Percentiles rank a stretch among this genome's conserved stretches.
phyloP scores from a whole-genome alignment of 2,888 invertebrate species.

The Ophion costatus region DNA sequence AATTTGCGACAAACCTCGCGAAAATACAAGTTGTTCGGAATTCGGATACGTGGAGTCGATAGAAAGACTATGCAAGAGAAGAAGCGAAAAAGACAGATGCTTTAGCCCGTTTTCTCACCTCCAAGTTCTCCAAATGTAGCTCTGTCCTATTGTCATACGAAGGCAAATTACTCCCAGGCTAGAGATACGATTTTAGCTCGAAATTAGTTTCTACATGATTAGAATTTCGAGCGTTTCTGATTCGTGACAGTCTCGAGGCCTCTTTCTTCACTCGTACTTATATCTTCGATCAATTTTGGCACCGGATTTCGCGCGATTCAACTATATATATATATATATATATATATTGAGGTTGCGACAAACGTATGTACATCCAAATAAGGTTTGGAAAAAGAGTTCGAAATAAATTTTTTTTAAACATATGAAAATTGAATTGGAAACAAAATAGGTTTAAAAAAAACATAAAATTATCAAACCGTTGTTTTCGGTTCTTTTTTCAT shows the following conservation, averaged over 20 bases:
- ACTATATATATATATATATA: too few species aligned
- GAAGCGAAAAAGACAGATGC: slow-evolving; percentile 36
- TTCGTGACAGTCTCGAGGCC: slow-evolving; percentile 31
- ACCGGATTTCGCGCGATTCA: background rate
- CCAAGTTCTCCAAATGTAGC: slow-evolving; percentile 59
- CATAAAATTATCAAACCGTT: too few species aligned
- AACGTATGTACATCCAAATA: too few species aligned
- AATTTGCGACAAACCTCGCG: too few species aligned
- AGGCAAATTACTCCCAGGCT: slow-evolving; percentile 8
- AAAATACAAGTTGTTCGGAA: too few species aligned
- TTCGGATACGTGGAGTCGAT: background rate
- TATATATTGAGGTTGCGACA: too few species aligned
- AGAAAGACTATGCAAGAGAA: slow-evolving; percentile 23
- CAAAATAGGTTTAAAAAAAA: background rate
- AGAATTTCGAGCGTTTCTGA: background rate
- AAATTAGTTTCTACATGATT: slow-evolving; percentile 17
- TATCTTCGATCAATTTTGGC: background rate
- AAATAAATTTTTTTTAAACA: too few species aligned
- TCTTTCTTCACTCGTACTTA: slow-evolving; percentile 42
- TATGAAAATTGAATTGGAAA: background rate
- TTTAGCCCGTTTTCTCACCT: slow-evolving; percentile 57
- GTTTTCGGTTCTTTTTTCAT: too few species aligned
- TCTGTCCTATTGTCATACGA: slow-evolving; percentile 62
- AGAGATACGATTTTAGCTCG: slow-evolving; percentile 40
- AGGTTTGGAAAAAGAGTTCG: too few species aligned